Evolutionary conservation across 2,113 vertebrate species (phyloP).

Genomic region (Crotophaga sulcirostris): DNA sequence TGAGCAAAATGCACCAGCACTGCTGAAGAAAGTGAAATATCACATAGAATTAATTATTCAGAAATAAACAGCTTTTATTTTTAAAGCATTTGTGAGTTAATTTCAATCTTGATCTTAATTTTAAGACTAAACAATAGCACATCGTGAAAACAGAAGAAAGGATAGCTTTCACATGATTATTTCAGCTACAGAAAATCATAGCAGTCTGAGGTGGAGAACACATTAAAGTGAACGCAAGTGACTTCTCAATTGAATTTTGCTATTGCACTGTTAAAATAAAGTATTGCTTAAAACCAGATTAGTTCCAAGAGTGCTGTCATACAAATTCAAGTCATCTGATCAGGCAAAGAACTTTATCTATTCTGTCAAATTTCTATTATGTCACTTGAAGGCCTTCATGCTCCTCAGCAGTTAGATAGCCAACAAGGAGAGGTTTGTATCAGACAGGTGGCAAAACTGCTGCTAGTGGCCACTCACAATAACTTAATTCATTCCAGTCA

Average conservation of each 20-base stretch:
- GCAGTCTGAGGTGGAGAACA: not conserved
- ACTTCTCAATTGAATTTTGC: not conserved
- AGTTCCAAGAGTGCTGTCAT: not conserved
- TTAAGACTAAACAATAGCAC: not conserved
- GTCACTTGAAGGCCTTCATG: not conserved
- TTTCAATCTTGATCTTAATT: not conserved
- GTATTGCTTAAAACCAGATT: not conserved
- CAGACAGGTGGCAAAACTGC: not conserved
- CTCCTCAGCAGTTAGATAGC: not conserved
- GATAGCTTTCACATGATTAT: not conserved
- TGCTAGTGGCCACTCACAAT: no score
- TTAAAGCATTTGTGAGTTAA: not conserved
- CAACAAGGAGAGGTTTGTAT: not conserved
- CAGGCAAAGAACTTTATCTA: not conserved
- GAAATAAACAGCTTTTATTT: not conserved
- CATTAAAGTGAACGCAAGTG: not conserved
- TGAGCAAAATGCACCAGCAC: not conserved
- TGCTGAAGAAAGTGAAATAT: not conserved
- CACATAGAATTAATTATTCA: not conserved
- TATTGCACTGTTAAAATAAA: not conserved
- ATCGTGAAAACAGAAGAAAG: not conserved
- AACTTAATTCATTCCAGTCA: not conserved
- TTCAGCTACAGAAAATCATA: not conserved
- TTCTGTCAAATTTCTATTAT: not conserved
- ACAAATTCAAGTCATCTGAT: not conserved